Percentiles rank a stretch among this genome's conserved stretches.
Conservation (phyloP, 1,140 invertebrate genomes). For the Popillia japonica region DNA sequence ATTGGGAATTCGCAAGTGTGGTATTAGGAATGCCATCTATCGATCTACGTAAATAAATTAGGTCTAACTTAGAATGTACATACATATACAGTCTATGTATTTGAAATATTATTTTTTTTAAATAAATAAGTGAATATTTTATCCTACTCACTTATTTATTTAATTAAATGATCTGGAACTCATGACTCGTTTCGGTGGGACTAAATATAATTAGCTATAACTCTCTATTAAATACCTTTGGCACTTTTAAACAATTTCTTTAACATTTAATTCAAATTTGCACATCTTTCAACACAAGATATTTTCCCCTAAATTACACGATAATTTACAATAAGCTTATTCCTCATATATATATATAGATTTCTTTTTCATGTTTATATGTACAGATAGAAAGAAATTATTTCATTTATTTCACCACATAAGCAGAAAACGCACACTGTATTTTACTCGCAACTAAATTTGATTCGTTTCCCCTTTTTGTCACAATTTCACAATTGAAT, state of each 20-base stretch:
- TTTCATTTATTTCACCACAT: not conserved
- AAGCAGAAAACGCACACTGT: slow-evolving; percentile 13
- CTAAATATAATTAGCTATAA: not conserved
- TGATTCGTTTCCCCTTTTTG: not conserved
- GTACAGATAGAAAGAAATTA: slow-evolving; percentile 29
- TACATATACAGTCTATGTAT: no score
- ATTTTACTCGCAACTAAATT: slow-evolving; percentile 18
- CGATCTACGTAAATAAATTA: no score
- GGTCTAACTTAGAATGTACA: no score
- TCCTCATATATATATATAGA: not conserved
- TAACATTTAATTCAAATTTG: slow-evolving; percentile 28
- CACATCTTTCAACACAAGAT: slow-evolving; percentile 30
- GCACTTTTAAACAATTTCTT: slow-evolving; percentile 40
- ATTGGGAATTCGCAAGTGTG: no score
- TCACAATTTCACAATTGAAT: no score
- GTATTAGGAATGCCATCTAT: no score
- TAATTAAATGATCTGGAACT: slow-evolving; percentile 8
- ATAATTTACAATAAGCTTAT: slow-evolving; percentile 39
- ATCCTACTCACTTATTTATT: slow-evolving; percentile 9
- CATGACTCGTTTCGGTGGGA: no score
- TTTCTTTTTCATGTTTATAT: slow-evolving; percentile 6
- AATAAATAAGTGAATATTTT: no score
- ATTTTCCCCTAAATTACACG: slow-evolving; percentile 13
- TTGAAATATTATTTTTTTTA: no score
- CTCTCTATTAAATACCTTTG: slow-evolving; percentile 27